A percentile compares a stretch with the other conserved stretches of the same genome.
Conservation (phyloP, 2,888 invertebrate genomes). For the Conistra vaccinii region DNA sequence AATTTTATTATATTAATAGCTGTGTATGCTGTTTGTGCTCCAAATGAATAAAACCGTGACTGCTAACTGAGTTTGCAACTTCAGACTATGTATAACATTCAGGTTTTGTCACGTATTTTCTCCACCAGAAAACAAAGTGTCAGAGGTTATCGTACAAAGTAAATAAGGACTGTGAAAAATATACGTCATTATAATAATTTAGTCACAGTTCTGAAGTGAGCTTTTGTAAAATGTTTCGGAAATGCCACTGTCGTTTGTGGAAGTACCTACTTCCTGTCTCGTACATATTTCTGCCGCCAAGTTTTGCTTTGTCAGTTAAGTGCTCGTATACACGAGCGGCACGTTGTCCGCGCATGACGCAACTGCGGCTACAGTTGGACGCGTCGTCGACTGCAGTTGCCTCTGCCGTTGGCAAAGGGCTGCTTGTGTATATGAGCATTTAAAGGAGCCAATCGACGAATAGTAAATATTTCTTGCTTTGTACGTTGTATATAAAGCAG, state of each 20-base stretch:
- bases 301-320: neutral
- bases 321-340: too few relatives aligned
- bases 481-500: neutral
- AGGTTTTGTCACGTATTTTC: neutral
- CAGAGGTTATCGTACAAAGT: neutral
- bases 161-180: neutral
- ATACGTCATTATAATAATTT: conserved; percentile 12
- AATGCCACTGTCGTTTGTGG: conserved; percentile 12
- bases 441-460: too few relatives aligned
- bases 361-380: too few relatives aligned
- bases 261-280: conserved; percentile 18
- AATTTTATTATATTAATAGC: neutral
- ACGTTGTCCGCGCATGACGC: too few relatives aligned
- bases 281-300: conserved; percentile 7
- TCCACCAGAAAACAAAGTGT: neutral
- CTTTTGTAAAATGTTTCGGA: conserved; percentile 7
- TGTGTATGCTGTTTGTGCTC: neutral
- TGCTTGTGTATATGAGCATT: too few relatives aligned
- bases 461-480: neutral
- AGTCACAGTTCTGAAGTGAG: neutral
- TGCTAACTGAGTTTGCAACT: neutral
- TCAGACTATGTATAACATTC: neutral
- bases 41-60: neutral
- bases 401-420: too few relatives aligned
- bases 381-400: too few relatives aligned